These are phyloP conservation scores for Procavia capensis DNA, from an alignment of 2,113 vertebrate species.

Conservation along the genomic window DNA sequence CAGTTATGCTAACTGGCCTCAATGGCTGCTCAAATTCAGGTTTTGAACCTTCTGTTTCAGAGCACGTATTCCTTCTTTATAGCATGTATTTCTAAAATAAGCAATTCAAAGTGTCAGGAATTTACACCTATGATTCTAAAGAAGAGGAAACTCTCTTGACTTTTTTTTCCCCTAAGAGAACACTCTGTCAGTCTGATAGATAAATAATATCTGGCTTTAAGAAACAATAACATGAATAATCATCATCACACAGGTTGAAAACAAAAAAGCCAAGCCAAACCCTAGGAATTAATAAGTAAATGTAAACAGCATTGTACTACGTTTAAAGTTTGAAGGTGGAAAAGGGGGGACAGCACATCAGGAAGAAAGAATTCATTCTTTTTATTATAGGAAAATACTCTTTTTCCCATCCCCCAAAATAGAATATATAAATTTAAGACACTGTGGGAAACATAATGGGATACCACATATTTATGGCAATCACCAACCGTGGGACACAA, in stretches of 20 bases:
- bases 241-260: not conserved
- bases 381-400: not conserved
- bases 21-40: too few relatives aligned
- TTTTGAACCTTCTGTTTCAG: not conserved
- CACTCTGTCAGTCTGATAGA: not conserved
- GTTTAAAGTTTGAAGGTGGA: not conserved
- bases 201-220: not conserved
- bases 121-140: not conserved
- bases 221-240: not conserved
- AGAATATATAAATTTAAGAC: not conserved
- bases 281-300: not conserved
- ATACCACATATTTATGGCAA: not conserved
- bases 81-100: not conserved
- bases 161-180: not conserved
- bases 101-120: not conserved
- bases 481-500: not conserved
- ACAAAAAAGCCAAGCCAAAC: too few relatives aligned
- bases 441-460: not conserved
- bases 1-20: too few relatives aligned
- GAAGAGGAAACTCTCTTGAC: not conserved
- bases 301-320: not conserved
- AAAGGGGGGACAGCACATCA: not conserved
- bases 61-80: not conserved
- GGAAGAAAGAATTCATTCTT: not conserved
- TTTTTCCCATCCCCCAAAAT: not conserved